Base-by-base conservation (phyloP, 92 coral and sea anemone species). In the Virgularia gustaviana region DNA sequence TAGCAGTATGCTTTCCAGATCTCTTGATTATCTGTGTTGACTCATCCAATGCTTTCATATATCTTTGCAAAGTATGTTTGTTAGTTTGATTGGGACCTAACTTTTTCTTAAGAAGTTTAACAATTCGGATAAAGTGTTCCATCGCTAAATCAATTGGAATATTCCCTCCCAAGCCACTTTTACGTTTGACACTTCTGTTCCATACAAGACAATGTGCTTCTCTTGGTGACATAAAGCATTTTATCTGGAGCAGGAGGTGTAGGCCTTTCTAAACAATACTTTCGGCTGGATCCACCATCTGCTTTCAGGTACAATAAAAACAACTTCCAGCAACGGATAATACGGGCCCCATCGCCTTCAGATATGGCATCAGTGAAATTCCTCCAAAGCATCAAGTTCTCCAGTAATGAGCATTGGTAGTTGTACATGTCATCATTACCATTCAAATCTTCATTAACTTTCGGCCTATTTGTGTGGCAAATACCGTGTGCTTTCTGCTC, bases 91-190 rank as follows among this genome's bases (percentile, higher is more conserved):
- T 79, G 12, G 49, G 12, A 24, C 83, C 73, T 29, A 79, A 73
- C 32, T 79, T 71, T 66, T 63, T 71, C 10, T 52, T 54, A 2
- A 70, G 70, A 25, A 29, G 57, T 36, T 79, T 79, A 0, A 79
- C 51, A 4, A 70, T 70, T 15, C 54, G 63, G 25, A 70, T 79
- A 37, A 57, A 42, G 41, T 71, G 78, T 35, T 79, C 83, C 36
- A 79, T 51, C 6, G 74, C 83, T 6, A 78, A 54, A 42, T 78
- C 78, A n/a, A 78, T 33, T 1, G 54, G 32, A 0, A 78, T 51
- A n/a, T 79, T 79, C 24, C 53, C 39, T 9, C 83, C 83, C 11
- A 42, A 49, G 0, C 76, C 75, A 23, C 32, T 56, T 35, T 56
- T 56, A 9, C 25, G 9, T 36, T 78, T 78, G 5, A 71, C 73